Conservation (phyloP, 2,888 invertebrate species). For the Lysandra coridon region DNA sequence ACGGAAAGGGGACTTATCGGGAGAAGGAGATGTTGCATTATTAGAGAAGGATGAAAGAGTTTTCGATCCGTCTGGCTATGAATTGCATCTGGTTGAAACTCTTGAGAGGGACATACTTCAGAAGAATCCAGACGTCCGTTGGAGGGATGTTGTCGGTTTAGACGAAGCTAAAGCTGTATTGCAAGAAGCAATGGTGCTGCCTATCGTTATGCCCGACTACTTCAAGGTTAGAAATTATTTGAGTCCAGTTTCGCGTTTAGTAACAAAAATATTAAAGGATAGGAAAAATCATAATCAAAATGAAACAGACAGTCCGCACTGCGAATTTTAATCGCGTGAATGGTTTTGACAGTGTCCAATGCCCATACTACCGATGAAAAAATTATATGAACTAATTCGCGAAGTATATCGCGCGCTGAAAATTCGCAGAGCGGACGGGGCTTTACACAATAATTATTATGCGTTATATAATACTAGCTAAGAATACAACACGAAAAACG, state of each 20-base stretch:
- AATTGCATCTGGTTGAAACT: conserved; percentile 88
- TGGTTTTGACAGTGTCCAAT: too few species aligned
- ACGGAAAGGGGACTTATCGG: conserved; percentile 59
- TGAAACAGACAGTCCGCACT: too few species aligned
- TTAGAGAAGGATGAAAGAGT: conserved; percentile 71
- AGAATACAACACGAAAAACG: background rate
- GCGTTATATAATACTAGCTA: background rate
- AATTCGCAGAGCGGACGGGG: too few species aligned
- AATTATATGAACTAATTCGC: too few species aligned
- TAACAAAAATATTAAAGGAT: too few species aligned
- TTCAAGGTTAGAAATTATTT: conserved; percentile 82
- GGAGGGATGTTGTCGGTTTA: conserved; percentile 88
- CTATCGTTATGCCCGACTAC: conserved; percentile 93
- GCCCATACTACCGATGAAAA: too few species aligned
- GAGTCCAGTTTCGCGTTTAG: too few species aligned
- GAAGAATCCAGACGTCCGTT: conserved; percentile 89
- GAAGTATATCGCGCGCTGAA: too few species aligned
- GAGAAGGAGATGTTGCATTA: conserved; percentile 65
- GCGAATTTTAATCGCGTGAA: too few species aligned
- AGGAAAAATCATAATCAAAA: background rate
- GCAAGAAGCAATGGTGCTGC: conserved; percentile 93
- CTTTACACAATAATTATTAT: background rate
- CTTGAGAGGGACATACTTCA: conserved; percentile 92
- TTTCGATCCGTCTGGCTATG: conserved; percentile 86
- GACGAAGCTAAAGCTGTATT: conserved; percentile 87